Percentiles rank a stretch among this genome's conserved stretches.
phyloP scores from a whole-genome alignment of 2,797 vertebrate species.

The Rhynchonycteris naso region DNA sequence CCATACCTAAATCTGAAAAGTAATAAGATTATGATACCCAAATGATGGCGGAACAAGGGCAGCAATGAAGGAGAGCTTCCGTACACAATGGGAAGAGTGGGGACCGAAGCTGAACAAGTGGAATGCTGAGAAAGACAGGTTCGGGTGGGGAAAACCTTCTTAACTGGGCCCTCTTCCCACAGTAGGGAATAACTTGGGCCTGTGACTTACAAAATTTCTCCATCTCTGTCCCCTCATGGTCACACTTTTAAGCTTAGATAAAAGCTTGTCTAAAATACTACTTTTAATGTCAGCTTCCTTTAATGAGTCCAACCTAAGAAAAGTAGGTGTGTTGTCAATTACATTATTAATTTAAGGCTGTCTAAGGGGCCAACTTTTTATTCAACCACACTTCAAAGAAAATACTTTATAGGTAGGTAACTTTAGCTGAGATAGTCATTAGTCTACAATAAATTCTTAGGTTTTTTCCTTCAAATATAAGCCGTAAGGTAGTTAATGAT shows the following conservation, averaged over 20 bases:
- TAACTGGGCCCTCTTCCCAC: not conserved
- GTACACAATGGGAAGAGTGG: not conserved
- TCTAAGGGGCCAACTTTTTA: not conserved
- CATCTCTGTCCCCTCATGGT: not conserved
- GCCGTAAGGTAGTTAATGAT: slow-evolving; percentile 53
- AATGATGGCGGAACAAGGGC: not conserved
- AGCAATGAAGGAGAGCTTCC: not conserved
- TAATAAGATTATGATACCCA: not conserved
- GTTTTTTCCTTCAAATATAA: slow-evolving; percentile 59
- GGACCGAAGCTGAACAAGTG: not conserved
- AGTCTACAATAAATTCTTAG: not conserved
- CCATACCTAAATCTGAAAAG: not conserved
- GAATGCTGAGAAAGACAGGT: not conserved
- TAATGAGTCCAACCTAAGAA: not conserved
- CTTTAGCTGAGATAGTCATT: slow-evolving; percentile 26
- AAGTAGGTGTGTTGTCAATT: not conserved
- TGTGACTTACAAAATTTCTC: not conserved
- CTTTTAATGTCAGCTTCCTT: slow-evolving; percentile 40
- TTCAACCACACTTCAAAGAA: slow-evolving; percentile 53
- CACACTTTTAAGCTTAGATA: slow-evolving; percentile 45
- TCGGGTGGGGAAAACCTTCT: accelerated
- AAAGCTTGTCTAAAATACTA: slow-evolving; percentile 46
- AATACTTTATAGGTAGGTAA: not conserved
- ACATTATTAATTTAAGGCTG: slow-evolving; percentile 33
- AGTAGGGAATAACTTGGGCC: not conserved